Evolutionary conservation across 2,797 vertebrate species (phyloP).

Genomic region (Selene dorsalis): DNA sequence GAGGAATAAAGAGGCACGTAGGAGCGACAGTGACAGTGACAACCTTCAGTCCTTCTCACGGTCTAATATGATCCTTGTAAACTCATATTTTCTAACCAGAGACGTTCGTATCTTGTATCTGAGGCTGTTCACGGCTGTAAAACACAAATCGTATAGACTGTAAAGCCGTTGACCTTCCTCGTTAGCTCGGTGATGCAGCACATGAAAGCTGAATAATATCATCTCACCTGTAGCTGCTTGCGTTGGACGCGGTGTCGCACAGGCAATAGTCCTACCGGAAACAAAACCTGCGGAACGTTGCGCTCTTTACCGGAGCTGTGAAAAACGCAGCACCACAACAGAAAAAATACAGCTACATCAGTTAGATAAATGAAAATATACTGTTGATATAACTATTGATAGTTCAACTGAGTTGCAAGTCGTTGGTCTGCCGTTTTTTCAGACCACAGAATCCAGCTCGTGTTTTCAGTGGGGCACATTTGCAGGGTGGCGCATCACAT

Average conservation of each 20-base stretch:
- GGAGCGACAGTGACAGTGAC: conserved; percentile 9
- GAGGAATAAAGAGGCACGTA: conserved; percentile 5
- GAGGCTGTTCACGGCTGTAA: fast-evolving
- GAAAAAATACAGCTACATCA: fast-evolving
- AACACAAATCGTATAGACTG: fast-evolving
- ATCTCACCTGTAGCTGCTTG: conserved; percentile 53
- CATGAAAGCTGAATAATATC: not conserved
- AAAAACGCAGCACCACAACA: too few species aligned
- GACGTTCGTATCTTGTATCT: not conserved
- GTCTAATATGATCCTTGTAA: not conserved
- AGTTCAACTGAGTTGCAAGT: fast-evolving
- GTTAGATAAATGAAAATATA: not conserved
- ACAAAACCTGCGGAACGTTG: conserved; percentile 32
- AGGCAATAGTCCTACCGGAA: conserved; percentile 63
- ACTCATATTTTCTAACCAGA: conserved; percentile 3
- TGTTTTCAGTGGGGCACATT: conserved; percentile 61
- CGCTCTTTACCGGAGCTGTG: not conserved
- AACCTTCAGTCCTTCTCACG: conserved; percentile 13
- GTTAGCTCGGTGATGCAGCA: not conserved
- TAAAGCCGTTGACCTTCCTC: conserved; percentile 40
- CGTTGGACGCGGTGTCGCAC: conserved; percentile 38
- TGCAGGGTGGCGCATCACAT: conserved; percentile 50
- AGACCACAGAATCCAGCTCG: not conserved
- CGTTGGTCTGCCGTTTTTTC: not conserved
- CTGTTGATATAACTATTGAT: fast-evolving